Conservation (phyloP, 2,797 vertebrate species). For the Tenualosa thibaudeaui region DNA sequence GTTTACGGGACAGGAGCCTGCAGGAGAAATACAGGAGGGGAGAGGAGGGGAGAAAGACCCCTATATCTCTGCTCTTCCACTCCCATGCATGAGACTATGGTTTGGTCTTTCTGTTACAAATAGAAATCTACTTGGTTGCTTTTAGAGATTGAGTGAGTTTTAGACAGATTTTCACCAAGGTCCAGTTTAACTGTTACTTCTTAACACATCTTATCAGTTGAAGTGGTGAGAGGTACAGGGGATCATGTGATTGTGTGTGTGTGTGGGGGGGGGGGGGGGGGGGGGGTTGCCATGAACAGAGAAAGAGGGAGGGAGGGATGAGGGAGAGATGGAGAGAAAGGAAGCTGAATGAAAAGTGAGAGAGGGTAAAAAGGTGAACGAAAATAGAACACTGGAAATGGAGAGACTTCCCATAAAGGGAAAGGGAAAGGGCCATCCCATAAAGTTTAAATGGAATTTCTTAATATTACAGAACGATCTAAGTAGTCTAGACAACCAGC, state of each 20-base stretch:
- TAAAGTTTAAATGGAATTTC: not conserved
- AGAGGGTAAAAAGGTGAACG: conserved; percentile 21
- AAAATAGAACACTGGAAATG: not conserved
- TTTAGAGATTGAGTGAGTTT: not conserved
- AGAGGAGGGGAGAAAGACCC: too few species aligned
- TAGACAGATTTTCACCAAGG: not conserved
- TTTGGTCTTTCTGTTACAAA: not conserved
- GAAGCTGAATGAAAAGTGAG: conserved; percentile 13
- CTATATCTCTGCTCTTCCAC: too few species aligned
- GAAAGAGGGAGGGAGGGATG: too few species aligned
- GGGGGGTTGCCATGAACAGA: too few species aligned
- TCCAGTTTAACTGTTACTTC: not conserved
- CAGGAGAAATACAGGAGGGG: not conserved
- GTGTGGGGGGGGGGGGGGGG: not conserved
- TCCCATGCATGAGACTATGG: not conserved
- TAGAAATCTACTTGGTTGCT: not conserved
- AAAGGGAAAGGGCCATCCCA: not conserved
- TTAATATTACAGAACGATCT: not conserved
- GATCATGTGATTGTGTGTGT: not conserved
- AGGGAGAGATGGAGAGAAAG: not conserved
- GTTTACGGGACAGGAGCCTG: not conserved
- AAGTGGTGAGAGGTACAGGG: not conserved
- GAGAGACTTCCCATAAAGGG: too few species aligned
- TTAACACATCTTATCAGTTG: not conserved
- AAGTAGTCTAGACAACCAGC: too few species aligned